Percentiles rank a stretch among this genome's conserved stretches.
These are phyloP conservation scores for Aplochiton taeniatus DNA, from an alignment of 2,797 vertebrate genomes.

Conservation along the genomic window DNA sequence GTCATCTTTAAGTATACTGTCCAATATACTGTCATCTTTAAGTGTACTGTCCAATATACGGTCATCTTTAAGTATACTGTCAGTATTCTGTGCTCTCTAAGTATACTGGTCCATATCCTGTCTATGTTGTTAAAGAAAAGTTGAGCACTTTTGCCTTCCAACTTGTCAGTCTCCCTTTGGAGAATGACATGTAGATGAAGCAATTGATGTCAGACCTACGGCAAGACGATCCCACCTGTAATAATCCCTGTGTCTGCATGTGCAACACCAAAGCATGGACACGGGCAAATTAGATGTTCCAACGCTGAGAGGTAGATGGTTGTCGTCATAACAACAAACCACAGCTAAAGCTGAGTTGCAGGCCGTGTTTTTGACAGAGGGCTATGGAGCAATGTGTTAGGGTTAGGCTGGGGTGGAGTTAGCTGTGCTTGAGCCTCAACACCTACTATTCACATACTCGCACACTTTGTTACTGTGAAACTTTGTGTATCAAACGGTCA, in stretches of 20 bases:
- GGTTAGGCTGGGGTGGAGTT: constrained; percentile 26
- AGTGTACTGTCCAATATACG: no score
- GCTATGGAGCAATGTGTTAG: constrained; percentile 7
- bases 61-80: no score
- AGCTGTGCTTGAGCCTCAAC: neutral
- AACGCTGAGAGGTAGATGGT: constrained; percentile 45
- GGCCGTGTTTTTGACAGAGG: constrained; percentile 36
- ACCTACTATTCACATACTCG: no score
- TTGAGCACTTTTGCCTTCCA: no score
- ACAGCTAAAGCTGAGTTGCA: constrained; percentile 40
- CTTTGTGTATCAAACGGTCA: no score
- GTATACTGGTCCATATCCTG: no score
- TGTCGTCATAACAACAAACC: constrained; percentile 63
- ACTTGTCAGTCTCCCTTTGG: neutral
- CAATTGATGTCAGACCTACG: constrained; percentile 36
- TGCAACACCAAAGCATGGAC: constrained; percentile 27
- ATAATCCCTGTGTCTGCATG: constrained; percentile 38
- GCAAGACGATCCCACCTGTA: constrained; percentile 31
- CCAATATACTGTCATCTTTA: no score
- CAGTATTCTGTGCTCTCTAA: no score
- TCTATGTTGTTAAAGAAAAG: no score
- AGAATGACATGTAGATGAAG: constrained; percentile 40
- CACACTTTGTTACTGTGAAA: no score
- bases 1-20: no score
- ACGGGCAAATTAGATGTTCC: constrained; percentile 53